Percentiles rank a stretch among this genome's conserved stretches.
Evolutionary conservation across 1,140 invertebrate genomes (phyloP).

Genomic region (Himalopsyche phryganea): DNA sequence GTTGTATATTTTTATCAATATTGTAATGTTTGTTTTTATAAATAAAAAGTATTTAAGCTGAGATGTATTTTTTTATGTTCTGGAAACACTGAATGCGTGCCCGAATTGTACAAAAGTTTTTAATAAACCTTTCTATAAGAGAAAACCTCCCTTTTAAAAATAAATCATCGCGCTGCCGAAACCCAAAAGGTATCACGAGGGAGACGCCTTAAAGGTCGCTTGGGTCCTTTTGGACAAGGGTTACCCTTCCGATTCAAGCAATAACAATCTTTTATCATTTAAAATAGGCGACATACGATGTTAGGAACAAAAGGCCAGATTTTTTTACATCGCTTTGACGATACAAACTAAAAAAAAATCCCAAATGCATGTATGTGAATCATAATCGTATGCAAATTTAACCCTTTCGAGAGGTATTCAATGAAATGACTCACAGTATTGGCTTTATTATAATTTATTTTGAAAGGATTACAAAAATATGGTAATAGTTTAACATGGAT

Average conservation of each 20-base stretch:
- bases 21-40: no score
- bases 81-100: no score
- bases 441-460: conserved; percentile 15
- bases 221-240: not conserved
- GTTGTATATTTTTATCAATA: no score
- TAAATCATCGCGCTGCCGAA: conserved; percentile 14
- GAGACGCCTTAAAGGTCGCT: not conserved
- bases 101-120: not conserved
- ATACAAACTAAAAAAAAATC: conserved; percentile 24
- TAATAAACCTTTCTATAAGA: conserved; percentile 5
- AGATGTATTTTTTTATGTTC: no score
- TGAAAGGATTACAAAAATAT: conserved; percentile 12
- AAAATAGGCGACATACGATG: conserved; percentile 30
- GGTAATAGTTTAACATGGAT: conserved; percentile 1
- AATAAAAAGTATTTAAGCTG: no score
- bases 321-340: conserved; percentile 12
- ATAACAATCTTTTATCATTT: conserved; percentile 25
- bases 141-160: conserved; percentile 21
- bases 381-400: conserved; percentile 34
- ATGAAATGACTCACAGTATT: not conserved
- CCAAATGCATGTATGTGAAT: conserved; percentile 28
- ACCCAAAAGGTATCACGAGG: conserved; percentile 2
- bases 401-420: conserved; percentile 20
- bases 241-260: not conserved
- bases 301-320: conserved; percentile 23